Evolutionary conservation across 2,797 vertebrate species (phyloP).

Genomic region (Microchirus variegatus): DNA sequence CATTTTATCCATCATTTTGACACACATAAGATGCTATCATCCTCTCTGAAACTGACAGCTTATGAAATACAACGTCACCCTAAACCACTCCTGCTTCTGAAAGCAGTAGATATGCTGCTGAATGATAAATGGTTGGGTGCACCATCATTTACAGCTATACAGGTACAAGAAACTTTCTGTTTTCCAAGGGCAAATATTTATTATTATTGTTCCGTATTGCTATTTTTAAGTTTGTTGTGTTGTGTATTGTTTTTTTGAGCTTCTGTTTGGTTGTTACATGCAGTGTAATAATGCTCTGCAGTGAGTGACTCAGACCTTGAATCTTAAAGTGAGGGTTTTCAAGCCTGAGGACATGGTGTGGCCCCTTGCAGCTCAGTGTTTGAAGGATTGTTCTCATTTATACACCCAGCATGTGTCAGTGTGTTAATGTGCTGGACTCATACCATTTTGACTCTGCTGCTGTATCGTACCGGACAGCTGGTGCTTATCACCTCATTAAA

Average conservation of each 20-base stretch:
- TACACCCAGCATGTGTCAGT: constrained; percentile 21
- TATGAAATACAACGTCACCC: too few relatives aligned
- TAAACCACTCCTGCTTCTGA: too few relatives aligned
- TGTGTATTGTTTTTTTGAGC: not conserved
- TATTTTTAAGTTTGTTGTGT: not conserved
- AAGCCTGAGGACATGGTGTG: not conserved
- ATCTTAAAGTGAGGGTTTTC: not conserved
- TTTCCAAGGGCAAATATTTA: too few relatives aligned
- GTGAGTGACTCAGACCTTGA: constrained; percentile 5
- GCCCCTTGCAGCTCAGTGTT: not conserved
- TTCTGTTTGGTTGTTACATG: not conserved
- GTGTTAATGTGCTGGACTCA: constrained; percentile 39
- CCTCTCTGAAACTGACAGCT: too few relatives aligned
- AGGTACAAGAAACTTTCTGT: too few relatives aligned
- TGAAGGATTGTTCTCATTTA: constrained; percentile 30
- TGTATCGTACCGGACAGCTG: constrained; percentile 49
- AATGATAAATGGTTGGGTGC: too few relatives aligned
- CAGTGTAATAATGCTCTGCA: not conserved
- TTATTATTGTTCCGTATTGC: not conserved
- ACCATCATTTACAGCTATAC: too few relatives aligned
- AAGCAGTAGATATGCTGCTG: too few relatives aligned
- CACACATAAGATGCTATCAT: too few relatives aligned
- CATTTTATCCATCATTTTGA: too few relatives aligned
- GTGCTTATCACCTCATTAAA: constrained; percentile 63
- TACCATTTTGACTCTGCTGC: constrained; percentile 20